phyloP scores from a whole-genome alignment of 2,888 invertebrate species.

The Fragum sueziense region DNA sequence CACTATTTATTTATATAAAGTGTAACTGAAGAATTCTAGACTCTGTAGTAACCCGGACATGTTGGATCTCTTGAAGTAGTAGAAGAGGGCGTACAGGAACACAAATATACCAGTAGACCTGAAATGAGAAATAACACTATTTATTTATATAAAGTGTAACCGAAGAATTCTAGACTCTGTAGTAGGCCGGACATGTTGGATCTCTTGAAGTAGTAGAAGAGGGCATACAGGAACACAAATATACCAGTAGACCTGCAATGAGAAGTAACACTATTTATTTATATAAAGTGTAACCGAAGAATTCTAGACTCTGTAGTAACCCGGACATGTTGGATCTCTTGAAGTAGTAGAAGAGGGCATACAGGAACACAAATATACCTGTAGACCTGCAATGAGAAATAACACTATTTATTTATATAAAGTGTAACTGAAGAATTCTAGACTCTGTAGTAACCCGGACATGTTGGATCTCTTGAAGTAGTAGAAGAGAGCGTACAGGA shows the following conservation, averaged over 20 bases:
- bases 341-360: slow-evolving; percentile 84
- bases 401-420: no score
- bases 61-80: slow-evolving; percentile 83
- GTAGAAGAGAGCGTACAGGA: slow-evolving; percentile 84
- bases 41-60: slow-evolving; percentile 84
- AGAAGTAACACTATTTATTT: slow-evolving; percentile 7
- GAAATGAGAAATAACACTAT: no score
- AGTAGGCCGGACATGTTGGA: slow-evolving; percentile 84
- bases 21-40: slow-evolving; percentile 84
- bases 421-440: slow-evolving; percentile 84
- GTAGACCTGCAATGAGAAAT: slow-evolving; percentile 84
- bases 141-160: no score
- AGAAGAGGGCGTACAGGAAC: slow-evolving; percentile 84
- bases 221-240: slow-evolving; percentile 84
- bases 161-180: slow-evolving; percentile 84
- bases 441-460: slow-evolving; percentile 83
- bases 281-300: slow-evolving; percentile 84
- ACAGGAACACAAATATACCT: slow-evolving; percentile 83
- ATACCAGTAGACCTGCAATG: slow-evolving; percentile 83
- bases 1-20: no score
- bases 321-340: slow-evolving; percentile 84
- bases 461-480: slow-evolving; percentile 84
- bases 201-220: slow-evolving; percentile 84
- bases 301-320: slow-evolving; percentile 83
- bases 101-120: slow-evolving; percentile 84